A percentile compares a stretch with the other conserved stretches of the same genome.
Conservation (phyloP, 2,888 invertebrate species). For the Aleiodes testaceus region DNA sequence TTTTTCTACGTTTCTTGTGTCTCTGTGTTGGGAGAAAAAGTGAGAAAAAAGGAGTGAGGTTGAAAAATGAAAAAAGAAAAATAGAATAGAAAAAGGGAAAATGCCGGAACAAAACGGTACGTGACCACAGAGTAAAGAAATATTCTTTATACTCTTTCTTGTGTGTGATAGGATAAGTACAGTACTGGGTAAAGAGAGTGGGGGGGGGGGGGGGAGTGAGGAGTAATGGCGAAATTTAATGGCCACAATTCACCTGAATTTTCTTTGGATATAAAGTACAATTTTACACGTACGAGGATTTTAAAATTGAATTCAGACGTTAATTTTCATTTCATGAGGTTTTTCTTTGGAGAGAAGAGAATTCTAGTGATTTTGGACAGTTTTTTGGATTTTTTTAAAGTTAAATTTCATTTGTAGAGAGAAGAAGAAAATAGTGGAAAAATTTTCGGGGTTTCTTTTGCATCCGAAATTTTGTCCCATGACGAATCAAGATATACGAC, state of each 20-base stretch:
- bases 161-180: conserved; percentile 21
- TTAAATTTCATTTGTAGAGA: too few relatives aligned
- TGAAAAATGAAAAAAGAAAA: too few relatives aligned
- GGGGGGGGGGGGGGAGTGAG: too few relatives aligned
- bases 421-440: too few relatives aligned
- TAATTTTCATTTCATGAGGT: conserved; percentile 2
- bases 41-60: too few relatives aligned
- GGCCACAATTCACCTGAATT: not conserved
- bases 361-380: too few relatives aligned
- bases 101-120: conserved; percentile 41
- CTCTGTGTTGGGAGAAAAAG: not conserved
- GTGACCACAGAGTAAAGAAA: conserved; percentile 48
- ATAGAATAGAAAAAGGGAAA: not conserved
- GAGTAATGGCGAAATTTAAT: conserved; percentile 9
- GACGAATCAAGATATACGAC: conserved; percentile 9
- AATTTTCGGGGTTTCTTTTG: too few relatives aligned
- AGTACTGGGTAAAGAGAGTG: not conserved
- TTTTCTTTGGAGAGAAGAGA: too few relatives aligned
- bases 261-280: conserved; percentile 8
- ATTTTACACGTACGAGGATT: conserved; percentile 2
- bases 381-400: too few relatives aligned
- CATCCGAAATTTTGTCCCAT: not conserved
- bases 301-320: conserved; percentile 15
- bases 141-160: conserved; percentile 35
- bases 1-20: not conserved